Base-by-base conservation (phyloP, 2,888 invertebrate genomes). In the Notodonta dromedarius region DNA sequence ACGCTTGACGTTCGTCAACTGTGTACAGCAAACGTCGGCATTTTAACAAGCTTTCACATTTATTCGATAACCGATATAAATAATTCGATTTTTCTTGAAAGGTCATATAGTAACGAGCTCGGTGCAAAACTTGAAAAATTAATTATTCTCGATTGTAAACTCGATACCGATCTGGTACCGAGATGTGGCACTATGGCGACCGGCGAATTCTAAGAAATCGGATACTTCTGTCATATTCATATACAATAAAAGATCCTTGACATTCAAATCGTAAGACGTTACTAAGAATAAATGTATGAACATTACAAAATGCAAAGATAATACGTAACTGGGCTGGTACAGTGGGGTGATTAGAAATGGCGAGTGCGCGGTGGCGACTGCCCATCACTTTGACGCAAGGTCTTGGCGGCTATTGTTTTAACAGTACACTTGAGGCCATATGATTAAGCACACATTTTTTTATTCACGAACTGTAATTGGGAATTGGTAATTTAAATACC, bases 1-100 rank as follows among this genome's bases (percentile, higher is more conserved):
- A 74, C 73, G 73, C 81, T 84, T 84, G 83, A 83, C 76, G 79
- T 82, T 80, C 76, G 73, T 78, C 80, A 79, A 78, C 78, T 83
- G 79, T 81, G 79, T 82, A 65, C 65, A 57, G 66, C 58, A 58
- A 62, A 58, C 66, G 65, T 78, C 77, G 80, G 78, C 74, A 76
- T 80, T 80, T 83, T 82, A 76, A 77, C 79, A 76, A 80, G 82
- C 85, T 86, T 86, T 88, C 85, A 80, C 82, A 76, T 72, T 70
- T 72, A 67, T 69, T 67, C 42, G 46, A 61, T 77, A 54, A 62
- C 61, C 48, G 62, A 70, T 72, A 65, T 61, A 63, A 70, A 13
- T 73, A 68, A 65, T 71, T 69, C 67, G 71, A 75, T 69, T 71
- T 78, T 73, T 71, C 62, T 52, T 61, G 60, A 78, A 78, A 78